Base-by-base conservation (phyloP, 2,888 invertebrate genomes). In the Sturmia bella region DNA sequence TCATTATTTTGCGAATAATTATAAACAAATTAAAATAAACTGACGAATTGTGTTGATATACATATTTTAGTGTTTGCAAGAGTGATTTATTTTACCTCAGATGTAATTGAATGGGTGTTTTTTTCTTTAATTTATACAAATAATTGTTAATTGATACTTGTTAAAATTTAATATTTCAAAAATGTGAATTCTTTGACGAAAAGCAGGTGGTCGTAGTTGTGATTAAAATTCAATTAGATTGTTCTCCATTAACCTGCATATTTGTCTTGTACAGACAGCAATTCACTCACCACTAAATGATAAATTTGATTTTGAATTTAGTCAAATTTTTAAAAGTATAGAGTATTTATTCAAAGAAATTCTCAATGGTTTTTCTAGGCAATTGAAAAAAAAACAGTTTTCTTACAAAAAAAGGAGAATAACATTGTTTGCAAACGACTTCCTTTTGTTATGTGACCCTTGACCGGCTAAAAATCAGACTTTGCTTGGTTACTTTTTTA, bases 181-280 rank as follows among this genome's bases (percentile, higher is more conserved):
- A 27, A 11, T 41, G n/a, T 12, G 17, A 59, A 43, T 64, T 13
- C 61, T 32, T 21, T 19, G 45, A 39, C 9, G 9, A 4, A 3
- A 66, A 24, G 4, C 21, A 63, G 37, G 13, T 63, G 69, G 7
- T 12, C 24, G 59, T 7, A 11, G 15, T n/a, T 43, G 32, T 50
- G n/a, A 50, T 66, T 66, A 74, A 56, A 57, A 66, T 17, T 45
- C 64, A 64, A 74, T 74, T 57, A 74, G 37, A 45, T 45, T 39
- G 37, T 43, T 45, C 3, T 17, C 45, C 7, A 15, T 63, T 73
- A 54, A 43, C 11, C 52, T 52, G 13, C 15, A 63, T 27, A 63
- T 73, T 63, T 61, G 63, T 43, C 24, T 27, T 54, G 19, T 50
- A 12, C 48, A 4, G 21, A 17, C 12, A 12, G n/a, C n/a, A 24